phyloP scores from a whole-genome alignment of 2,888 invertebrate species.

The Rotaria magnacalcarata region DNA sequence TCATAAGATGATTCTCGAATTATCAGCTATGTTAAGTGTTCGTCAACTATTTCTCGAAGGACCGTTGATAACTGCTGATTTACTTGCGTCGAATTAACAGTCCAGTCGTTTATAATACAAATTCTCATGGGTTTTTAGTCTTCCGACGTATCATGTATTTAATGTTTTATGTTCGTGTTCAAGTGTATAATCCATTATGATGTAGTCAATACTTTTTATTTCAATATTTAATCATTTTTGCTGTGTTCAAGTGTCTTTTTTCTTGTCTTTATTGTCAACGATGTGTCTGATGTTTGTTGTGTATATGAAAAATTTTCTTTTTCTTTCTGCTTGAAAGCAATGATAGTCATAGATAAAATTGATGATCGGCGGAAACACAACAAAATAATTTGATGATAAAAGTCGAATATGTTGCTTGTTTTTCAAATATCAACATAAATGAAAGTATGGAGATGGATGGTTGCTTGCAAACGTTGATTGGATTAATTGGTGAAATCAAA shows the following conservation, averaged over 20 bases:
- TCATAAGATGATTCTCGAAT: slow-evolving; percentile 42
- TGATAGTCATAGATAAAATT: background rate
- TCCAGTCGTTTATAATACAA: slow-evolving; percentile 8
- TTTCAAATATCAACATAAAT: too few relatives aligned
- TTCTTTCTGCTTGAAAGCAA: background rate
- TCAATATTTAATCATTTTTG: background rate
- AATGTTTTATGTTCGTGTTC: background rate
- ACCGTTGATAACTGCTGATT: slow-evolving; percentile 22
- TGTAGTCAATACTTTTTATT: background rate
- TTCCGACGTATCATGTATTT: background rate
- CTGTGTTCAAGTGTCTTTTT: background rate
- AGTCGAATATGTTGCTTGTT: too few relatives aligned
- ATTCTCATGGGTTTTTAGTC: background rate
- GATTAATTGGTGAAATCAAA: background rate
- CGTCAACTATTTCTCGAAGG: slow-evolving; percentile 43
- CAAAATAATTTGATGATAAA: background rate
- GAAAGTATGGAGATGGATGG: too few relatives aligned
- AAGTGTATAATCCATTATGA: background rate
- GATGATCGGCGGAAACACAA: background rate
- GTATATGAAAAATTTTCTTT: background rate
- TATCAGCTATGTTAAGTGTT: slow-evolving; percentile 37
- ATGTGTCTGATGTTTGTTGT: background rate
- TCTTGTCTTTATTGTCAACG: background rate
- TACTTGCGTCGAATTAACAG: background rate
- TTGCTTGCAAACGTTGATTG: background rate